phyloP scores from a whole-genome alignment of 2,113 vertebrate species.

The Cynopterus brachyotis region DNA sequence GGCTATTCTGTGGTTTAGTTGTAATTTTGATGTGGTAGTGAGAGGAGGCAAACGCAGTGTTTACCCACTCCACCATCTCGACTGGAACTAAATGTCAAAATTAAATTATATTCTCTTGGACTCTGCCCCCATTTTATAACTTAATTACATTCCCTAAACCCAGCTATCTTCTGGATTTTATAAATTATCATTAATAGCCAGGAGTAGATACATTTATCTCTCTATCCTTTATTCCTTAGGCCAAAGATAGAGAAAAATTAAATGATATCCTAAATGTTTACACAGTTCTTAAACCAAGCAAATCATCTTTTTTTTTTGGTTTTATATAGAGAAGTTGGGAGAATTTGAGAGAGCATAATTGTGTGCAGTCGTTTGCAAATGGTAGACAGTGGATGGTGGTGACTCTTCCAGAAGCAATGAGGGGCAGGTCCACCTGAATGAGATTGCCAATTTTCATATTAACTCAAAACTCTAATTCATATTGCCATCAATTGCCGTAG shows the following conservation, averaged over 20 bases:
- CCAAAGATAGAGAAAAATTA: not conserved
- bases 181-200: not conserved
- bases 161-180: not conserved
- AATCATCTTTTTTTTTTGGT: not conserved
- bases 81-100: not conserved
- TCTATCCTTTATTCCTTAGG: slow-evolving; percentile 13
- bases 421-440: not conserved
- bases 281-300: not conserved
- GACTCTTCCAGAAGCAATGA: not conserved
- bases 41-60: too few species aligned
- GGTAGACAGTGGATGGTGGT: not conserved
- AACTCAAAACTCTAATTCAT: not conserved
- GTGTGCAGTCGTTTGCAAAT: not conserved
- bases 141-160: not conserved
- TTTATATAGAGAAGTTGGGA: not conserved
- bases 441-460: not conserved
- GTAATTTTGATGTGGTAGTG: too few species aligned
- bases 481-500: not conserved
- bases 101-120: not conserved
- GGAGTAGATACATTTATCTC: not conserved
- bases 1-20: too few species aligned
- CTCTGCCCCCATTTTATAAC: not conserved
- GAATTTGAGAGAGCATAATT: not conserved
- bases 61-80: too few species aligned
- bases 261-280: not conserved